A percentile compares a stretch with the other conserved stretches of the same genome.
phyloP scores from a whole-genome alignment of 2,888 invertebrate species.

The Xestia ashworthii region DNA sequence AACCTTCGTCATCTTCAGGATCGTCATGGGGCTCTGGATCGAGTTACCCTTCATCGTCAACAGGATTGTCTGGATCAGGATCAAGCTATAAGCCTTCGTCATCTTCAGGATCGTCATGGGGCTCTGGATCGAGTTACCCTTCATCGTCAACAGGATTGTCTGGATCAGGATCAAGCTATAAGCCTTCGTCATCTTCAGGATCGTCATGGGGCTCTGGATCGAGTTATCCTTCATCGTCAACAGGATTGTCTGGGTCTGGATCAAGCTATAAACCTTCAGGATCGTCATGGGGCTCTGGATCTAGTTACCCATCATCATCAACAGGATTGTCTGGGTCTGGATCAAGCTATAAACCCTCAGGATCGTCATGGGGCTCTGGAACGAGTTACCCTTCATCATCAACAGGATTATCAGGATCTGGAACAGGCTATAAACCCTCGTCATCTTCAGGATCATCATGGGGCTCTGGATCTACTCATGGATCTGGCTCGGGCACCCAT shows the following conservation, averaged over 20 bases:
- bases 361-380: conserved; percentile 33
- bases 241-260: conserved; percentile 18
- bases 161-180: conserved; percentile 16
- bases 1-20: conserved; percentile 28
- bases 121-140: conserved; percentile 30
- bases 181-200: conserved; percentile 39
- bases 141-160: conserved; percentile 30
- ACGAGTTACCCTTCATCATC: conserved; percentile 20
- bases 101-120: conserved; percentile 34
- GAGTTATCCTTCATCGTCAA: conserved; percentile 32
- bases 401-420: conserved; percentile 18
- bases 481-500: conserved; percentile 32
- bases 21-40: conserved; percentile 31
- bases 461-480: conserved; percentile 8
- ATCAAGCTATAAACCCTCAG: conserved; percentile 21
- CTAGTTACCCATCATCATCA: conserved; percentile 35
- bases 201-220: conserved; percentile 40
- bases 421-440: conserved; percentile 41
- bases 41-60: conserved; percentile 21
- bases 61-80: conserved; percentile 23
- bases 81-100: conserved; percentile 49
- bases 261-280: conserved; percentile 5
- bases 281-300: conserved; percentile 35
- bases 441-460: conserved; percentile 40
- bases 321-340: conserved; percentile 19